Base-by-base conservation (phyloP, 2,113 vertebrate species). In the Tyrannus savana region DNA sequence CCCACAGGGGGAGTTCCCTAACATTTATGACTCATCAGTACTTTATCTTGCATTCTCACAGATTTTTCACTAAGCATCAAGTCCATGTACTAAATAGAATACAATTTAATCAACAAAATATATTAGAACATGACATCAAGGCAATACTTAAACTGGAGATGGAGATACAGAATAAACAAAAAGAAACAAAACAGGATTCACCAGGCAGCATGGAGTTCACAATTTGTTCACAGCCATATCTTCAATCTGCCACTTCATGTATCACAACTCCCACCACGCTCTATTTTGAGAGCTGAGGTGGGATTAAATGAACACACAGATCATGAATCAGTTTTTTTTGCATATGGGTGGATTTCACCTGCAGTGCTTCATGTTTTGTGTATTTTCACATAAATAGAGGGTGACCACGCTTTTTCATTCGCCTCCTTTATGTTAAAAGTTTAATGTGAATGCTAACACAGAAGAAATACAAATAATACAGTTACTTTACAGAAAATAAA, bases 161-260 rank as follows among this genome's bases (percentile, higher is more conserved):
- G 46, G 53, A 17, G 28, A 64, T 92, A 28, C 14, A 92, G 84
- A 92, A 87, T 7, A 94, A 87, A 72, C 28, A 93, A 90, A 30
- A 37, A 2, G 7, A 95, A 97, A 53, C 69, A 90, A 96, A 96
- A 77, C 73, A 87, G 62, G 84, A 93, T 92, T 87, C 83, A 50
- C 31, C 77, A 95, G 50, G 84, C 93, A 93, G 41, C 76, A 42
- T 1, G 31, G 76, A 92, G 95, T 96, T 96, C 95, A 94, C 59
- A 81, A 84, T 93, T 89, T 94, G n/a, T 91, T 95, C 93, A 78
- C 88, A 97, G 92, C 76, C 86, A 87, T 92, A 93, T 77, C 85
- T 93, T 71, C 90, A 97, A 95, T 84, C 96, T 96, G 95, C 96
- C 83, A 92, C 86, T 95, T 90, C 92, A 96, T 93, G 80, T 92